Base-by-base conservation (phyloP, 2,888 invertebrate species). In the Melinaea marsaeus region DNA sequence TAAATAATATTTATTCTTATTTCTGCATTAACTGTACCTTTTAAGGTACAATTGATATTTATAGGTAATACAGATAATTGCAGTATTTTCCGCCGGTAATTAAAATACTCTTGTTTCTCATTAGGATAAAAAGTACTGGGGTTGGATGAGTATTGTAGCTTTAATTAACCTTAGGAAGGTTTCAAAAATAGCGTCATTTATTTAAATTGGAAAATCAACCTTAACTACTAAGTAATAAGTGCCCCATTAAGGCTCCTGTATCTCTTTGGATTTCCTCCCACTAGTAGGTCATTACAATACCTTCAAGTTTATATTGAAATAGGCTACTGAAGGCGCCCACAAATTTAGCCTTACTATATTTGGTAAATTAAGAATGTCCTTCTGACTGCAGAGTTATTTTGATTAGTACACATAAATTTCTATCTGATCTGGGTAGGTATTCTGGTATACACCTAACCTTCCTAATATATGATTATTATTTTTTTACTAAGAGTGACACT, bases 171-270 rank as follows among this genome's bases (percentile, higher is more conserved):
- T 62, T 58, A 69, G 61, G 59, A 58, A 55, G 66, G 67, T 64
- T 67, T 64, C 63, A 68, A 72, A 71, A 72, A 68, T 71, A 59
- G 58, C 69, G 57, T 75, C 74, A 75, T 76, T 73, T 67, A 72
- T 70, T 65, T 58, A 51, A 61, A 48, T 35, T 42, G 55, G 58
- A 22, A 34, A 11, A 54, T 54, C 37, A 57, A 34, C 58, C 51
- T 35, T 64, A 45, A 34, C 32, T 42, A n/a, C 55, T 61, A 32
- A 33, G 33, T 13, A 54, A 55, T 51, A 42, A 58, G 61, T 51
- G 51, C 33, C 35, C 22, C 48, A 51, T 11, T 61, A 37, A 46
- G 46, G 37, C 22, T 47, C 35, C 13, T 45, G 4, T 9, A n/a
- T n/a, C 48, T 48, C 13, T 48, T 48, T 13, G 62, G 70, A 70